Evolutionary conservation across 37 sponge, comb jelly and placozoan species (phyloP).

Genomic region (Petrosia ficiformis): DNA sequence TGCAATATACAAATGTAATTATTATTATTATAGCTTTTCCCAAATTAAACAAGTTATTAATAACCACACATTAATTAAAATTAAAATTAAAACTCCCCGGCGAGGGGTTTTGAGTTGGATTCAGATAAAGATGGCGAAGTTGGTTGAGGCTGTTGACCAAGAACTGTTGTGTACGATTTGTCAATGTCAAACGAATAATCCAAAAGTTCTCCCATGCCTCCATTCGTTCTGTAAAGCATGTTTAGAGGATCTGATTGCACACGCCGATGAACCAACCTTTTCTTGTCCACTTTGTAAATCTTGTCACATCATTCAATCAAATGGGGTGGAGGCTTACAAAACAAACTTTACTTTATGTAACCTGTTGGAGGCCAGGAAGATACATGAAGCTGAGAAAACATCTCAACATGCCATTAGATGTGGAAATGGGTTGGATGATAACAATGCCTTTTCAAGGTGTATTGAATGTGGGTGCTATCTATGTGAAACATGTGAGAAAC

Average conservation of each 20-base stretch:
- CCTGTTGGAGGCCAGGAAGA: background rate
- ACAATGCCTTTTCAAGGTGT: background rate
- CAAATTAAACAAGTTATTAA: background rate
- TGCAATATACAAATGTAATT: background rate
- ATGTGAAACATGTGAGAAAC: constrained; percentile 3
- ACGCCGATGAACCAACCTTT: background rate
- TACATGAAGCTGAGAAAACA: background rate
- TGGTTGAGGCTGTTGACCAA: background rate
- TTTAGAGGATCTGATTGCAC: background rate
- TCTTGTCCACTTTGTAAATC: constrained; percentile 13
- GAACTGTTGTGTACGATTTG: background rate
- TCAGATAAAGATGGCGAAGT: background rate
- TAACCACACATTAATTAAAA: background rate
- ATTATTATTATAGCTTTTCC: background rate
- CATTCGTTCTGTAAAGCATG: constrained; percentile 4
- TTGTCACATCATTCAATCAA: constrained; percentile 4
- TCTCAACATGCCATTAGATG: background rate
- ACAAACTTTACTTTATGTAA: constrained; percentile 1
- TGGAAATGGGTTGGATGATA: constrained; percentile 17
- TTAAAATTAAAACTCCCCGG: too few species aligned
- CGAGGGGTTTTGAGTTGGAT: too few species aligned
- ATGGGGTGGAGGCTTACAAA: constrained; percentile 17
- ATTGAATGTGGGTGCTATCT: background rate
- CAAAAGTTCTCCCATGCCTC: constrained; percentile 14
- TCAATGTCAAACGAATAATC: background rate